Evolutionary conservation across 2,797 vertebrate genomes (phyloP), one percentile per base, ranked within the genome.

Genomic region (Lemur catta): DNA sequence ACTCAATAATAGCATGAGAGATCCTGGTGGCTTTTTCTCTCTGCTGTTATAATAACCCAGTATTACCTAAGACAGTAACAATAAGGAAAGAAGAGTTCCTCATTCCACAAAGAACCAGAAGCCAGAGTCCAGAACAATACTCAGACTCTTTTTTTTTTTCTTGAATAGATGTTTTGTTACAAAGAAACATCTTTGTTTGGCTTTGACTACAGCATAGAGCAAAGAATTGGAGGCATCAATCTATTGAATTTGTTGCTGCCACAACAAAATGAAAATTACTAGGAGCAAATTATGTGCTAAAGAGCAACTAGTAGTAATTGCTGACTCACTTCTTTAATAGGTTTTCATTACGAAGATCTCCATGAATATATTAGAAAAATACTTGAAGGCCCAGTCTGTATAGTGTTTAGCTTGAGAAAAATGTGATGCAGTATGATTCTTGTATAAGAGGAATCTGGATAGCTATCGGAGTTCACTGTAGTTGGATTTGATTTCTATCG

Each of bases 1-100:
- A 79, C 63, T 92, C 46, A 20, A 74, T 67, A 95, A 88, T 28
- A 86, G 52, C 52, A 59, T 71, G 81, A 89, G 26, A 80, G 48
- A 88, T 43, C 48, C 63, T 76, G 28, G 50, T 52, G 76, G 87
- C 59, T 91, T 76, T 95, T 61, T 94, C 61, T 84, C 18, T 57
- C 75, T 91, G 50, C 67, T 75, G 46, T 28, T 91, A 17, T 55
- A 94, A 94, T 93, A 97, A 97, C 33, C 30, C 98, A 98, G 98
- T 98, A 98, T 98, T 98, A 99, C 99, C 98, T 96, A 97, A 93
- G 94, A 79, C 33, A 94, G 46, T 65, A 95, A 93, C 59, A 95
- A 79, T 78, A 91, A 97, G 89, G 75, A 94, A 95, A 91, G 86
- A 93, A 67, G 84, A 65, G 75, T 95, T 95, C 80, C 84, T 95